These are phyloP conservation scores for Drosophila mimica DNA, from an alignment of 2,888 invertebrate species.

Conservation along the genomic window DNA sequence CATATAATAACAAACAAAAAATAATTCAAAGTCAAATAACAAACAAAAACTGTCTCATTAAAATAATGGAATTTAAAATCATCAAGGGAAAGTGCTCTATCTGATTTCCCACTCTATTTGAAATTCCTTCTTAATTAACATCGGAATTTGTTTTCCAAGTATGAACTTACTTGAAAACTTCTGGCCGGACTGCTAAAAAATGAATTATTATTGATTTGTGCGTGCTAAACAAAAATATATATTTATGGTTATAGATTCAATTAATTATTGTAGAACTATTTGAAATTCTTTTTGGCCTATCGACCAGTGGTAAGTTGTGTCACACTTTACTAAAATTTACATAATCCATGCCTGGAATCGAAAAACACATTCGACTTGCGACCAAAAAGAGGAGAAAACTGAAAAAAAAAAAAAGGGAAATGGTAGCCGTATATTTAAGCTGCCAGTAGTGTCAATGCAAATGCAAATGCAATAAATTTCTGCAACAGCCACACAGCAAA, in stretches of 20 bases:
- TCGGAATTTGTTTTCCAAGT: background rate
- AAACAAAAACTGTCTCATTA: background rate
- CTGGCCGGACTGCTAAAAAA: too few species aligned
- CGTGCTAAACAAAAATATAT: background rate
- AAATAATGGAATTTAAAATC: background rate
- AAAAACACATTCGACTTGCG: slow-evolving; percentile 8
- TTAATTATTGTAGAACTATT: slow-evolving; percentile 6
- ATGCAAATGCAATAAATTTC: slow-evolving; percentile 68
- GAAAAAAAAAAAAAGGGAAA: slow-evolving; percentile 30
- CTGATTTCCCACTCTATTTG: background rate
- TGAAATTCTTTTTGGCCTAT: background rate
- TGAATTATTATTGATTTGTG: background rate
- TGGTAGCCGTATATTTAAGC: slow-evolving; percentile 62
- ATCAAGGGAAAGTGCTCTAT: background rate
- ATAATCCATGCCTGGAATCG: slow-evolving; percentile 24
- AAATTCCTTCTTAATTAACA: background rate
- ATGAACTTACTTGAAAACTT: too few species aligned
- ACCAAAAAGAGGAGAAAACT: background rate
- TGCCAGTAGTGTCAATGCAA: slow-evolving; percentile 73
- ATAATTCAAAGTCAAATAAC: background rate
- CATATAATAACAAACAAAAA: slow-evolving; percentile 3
- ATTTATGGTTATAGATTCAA: background rate
- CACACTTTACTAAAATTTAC: slow-evolving; percentile 33
- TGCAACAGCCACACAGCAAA: slow-evolving; percentile 43
- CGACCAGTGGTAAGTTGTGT: slow-evolving; percentile 6